These are phyloP conservation scores for Tapirus indicus DNA, from an alignment of 2,797 vertebrate species.

Conservation along the genomic window DNA sequence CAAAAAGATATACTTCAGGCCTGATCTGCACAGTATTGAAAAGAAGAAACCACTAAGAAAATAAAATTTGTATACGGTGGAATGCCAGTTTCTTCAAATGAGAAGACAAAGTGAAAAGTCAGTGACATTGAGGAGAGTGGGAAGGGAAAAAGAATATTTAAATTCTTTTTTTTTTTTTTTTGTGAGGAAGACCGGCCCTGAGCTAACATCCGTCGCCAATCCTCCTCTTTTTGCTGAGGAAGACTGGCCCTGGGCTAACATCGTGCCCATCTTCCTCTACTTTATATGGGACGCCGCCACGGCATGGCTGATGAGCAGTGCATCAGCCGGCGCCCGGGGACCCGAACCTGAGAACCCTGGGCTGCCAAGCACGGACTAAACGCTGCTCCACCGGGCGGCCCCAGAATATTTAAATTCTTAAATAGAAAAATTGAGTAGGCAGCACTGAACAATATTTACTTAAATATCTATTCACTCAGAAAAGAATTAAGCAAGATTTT, in stretches of 20 bases:
- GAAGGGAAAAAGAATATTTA: not conserved
- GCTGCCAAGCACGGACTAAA: no score
- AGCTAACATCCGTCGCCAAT: no score
- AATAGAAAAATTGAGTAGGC: slow-evolving; percentile 7
- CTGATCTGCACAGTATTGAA: not conserved
- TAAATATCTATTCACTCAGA: not conserved
- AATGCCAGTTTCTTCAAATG: not conserved
- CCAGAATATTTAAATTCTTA: not conserved
- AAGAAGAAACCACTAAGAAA: not conserved
- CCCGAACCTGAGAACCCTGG: no score
- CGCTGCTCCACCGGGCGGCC: no score
- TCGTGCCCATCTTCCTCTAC: no score
- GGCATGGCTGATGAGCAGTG: no score
- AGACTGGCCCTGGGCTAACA: no score
- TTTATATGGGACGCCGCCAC: no score
- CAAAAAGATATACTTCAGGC: not conserved
- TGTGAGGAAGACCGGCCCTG: no score
- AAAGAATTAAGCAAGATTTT: not conserved
- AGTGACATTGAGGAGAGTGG: not conserved
- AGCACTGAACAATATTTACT: not conserved
- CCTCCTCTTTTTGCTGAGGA: no score
- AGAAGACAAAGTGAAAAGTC: not conserved
- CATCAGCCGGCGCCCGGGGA: no score
- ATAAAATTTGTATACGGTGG: not conserved
- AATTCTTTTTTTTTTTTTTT: no score